Conservation (phyloP, 2,113 vertebrate species). For the Baryphthengus martii region DNA sequence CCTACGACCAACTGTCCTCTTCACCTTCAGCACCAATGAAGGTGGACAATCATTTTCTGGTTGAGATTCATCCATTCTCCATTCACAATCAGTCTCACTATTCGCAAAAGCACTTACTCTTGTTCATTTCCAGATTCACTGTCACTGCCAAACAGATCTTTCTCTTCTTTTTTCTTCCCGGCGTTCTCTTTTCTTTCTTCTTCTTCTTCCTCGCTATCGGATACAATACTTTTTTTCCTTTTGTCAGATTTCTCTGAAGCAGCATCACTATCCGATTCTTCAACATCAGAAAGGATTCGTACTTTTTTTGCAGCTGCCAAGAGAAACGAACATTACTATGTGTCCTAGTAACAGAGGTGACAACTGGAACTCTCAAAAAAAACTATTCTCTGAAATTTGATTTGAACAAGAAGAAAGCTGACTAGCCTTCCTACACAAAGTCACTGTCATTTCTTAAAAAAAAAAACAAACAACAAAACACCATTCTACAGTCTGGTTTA, state of each 20-base stretch:
- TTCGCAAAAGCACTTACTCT: constrained; percentile 81
- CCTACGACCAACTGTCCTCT: not conserved
- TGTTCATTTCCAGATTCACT: constrained; percentile 93
- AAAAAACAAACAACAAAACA: too few species aligned
- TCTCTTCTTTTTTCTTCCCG: constrained; percentile 82
- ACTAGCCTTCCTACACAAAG: not conserved
- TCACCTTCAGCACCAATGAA: not conserved
- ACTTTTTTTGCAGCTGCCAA: constrained; percentile 83
- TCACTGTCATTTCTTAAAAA: not conserved
- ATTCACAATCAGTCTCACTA: not conserved
- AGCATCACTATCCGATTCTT: constrained; percentile 87
- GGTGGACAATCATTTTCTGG: not conserved
- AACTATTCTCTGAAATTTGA: not conserved
- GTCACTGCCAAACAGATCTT: constrained; percentile 93
- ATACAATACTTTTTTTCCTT: constrained; percentile 77
- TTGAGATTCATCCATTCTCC: not conserved
- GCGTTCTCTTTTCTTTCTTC: constrained; percentile 70
- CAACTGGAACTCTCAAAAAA: not conserved
- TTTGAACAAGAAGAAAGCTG: not conserved
- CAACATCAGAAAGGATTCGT: constrained; percentile 85
- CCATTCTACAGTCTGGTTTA: not conserved
- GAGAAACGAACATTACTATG: not conserved
- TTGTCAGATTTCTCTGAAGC: constrained; percentile 72
- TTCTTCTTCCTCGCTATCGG: constrained; percentile 88
- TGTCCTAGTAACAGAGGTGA: not conserved